Evolutionary conservation across 2,113 vertebrate genomes (phyloP).

Genomic region (Laticauda laticaudata): DNA sequence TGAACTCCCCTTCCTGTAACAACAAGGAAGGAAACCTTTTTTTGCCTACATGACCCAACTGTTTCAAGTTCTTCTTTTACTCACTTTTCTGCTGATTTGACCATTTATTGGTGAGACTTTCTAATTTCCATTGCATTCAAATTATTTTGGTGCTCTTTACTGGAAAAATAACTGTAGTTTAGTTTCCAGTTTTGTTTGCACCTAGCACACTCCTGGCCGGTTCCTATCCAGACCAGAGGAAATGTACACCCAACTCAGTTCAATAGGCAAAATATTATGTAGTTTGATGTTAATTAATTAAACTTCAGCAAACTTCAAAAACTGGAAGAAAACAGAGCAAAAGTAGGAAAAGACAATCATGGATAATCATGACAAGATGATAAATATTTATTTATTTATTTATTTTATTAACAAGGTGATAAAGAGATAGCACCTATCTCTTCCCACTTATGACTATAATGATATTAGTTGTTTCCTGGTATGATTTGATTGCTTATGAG

Average conservation of each 20-base stretch:
- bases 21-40: background rate
- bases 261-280: background rate
- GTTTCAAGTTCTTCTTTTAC: background rate
- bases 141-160: background rate
- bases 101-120: background rate
- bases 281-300: background rate
- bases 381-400: background rate
- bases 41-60: background rate
- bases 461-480: too few species aligned
- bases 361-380: background rate
- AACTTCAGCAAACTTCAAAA: background rate
- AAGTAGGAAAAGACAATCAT: background rate
- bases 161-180: background rate
- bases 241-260: background rate
- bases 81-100: background rate
- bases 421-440: too few species aligned
- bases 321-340: background rate
- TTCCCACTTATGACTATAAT: too few species aligned
- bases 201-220: background rate
- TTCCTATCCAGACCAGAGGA: background rate
- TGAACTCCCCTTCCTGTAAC: background rate
- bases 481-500: too few species aligned
- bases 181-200: background rate
- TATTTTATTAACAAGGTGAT: too few species aligned
- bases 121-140: background rate